Evolutionary conservation across 2,797 vertebrate species (phyloP), one percentile per base, ranked within the genome.

Genomic region (Clamator glandarius): DNA sequence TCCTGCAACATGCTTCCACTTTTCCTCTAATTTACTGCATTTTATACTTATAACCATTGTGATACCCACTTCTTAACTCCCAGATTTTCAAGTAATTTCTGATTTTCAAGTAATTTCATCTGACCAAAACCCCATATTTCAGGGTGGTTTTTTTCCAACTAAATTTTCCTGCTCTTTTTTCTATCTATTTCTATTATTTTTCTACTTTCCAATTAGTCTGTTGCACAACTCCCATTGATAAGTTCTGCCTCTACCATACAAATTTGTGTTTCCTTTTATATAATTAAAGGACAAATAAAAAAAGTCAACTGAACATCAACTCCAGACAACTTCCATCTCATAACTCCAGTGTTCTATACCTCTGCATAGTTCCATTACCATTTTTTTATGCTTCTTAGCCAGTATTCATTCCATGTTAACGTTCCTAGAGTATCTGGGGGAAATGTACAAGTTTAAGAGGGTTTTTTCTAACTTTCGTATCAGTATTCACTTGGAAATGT

Each of bases 221-320:
- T 42, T 28, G 13, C 9, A 76, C 24, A 76, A 15, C 6, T 89
- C 24, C 9, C 39, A 25, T n/a, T 42, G 4, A 8, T 39, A 48
- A 8, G 1, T 51, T 4, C 28, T 62, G 19, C 5, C 12, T 42
- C 15, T 29, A 11, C 9, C 54, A 23, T 12, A 35, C 29, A 87
- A 82, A 44, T 41, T 8, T 59, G 0, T 19, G 3, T 15, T 79
- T 69, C 26, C 33, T 62, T 19, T 29, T 26, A 4, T 23, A 39
- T 7, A 9, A 33, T 73, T 52, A 55, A 62, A 12, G 3, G 17
- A 13, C 7, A 73, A 87, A 33, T 28, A 4, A 29, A 72, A 51
- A 44, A 25, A 1, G 6, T n/a, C 15, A 41, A 51, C 2, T 28
- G n/a, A 33, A 52, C 17, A 77, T 2, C 20, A 77, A 0, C 8